These are phyloP conservation scores for Prinia subflava DNA, from an alignment of 2,113 vertebrate species.

Conservation along the genomic window DNA sequence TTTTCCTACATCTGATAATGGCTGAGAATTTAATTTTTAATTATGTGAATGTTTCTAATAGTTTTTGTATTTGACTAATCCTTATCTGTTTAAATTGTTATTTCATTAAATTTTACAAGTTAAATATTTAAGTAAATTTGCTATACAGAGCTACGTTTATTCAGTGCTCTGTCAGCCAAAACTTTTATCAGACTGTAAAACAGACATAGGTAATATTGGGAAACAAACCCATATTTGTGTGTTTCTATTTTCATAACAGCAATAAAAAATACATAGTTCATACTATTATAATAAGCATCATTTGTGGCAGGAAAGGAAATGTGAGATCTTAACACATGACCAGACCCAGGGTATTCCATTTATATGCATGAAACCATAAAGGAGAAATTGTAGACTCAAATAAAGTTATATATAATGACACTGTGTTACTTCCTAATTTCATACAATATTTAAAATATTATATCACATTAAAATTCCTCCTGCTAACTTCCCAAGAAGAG, in stretches of 20 bases:
- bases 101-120: constrained; percentile 59
- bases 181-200: constrained; percentile 42
- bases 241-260: constrained; percentile 4
- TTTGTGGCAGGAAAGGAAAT: constrained; percentile 56
- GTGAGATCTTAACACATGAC: constrained; percentile 45
- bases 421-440: constrained; percentile 13
- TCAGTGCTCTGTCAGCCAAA: background rate
- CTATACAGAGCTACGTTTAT: background rate
- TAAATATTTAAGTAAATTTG: constrained; percentile 48
- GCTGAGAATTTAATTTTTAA: constrained; percentile 56
- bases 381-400: constrained; percentile 46
- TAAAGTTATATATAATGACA: constrained; percentile 29
- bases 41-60: constrained; percentile 36
- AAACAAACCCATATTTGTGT: constrained; percentile 33
- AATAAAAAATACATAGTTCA: constrained; percentile 46
- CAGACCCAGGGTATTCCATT: constrained; percentile 33
- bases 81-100: constrained; percentile 60
- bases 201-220: constrained; percentile 18
- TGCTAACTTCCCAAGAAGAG: background rate
- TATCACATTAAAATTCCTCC: constrained; percentile 18
- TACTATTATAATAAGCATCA: constrained; percentile 48
- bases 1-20: constrained; percentile 59
- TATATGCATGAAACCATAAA: constrained; percentile 49
- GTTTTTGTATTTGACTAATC: constrained; percentile 48
- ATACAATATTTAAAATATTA: constrained; percentile 11